Evolutionary conservation across 2,113 vertebrate genomes (phyloP), one percentile per base, ranked within the genome.

Genomic region (Bathybates hornii): DNA sequence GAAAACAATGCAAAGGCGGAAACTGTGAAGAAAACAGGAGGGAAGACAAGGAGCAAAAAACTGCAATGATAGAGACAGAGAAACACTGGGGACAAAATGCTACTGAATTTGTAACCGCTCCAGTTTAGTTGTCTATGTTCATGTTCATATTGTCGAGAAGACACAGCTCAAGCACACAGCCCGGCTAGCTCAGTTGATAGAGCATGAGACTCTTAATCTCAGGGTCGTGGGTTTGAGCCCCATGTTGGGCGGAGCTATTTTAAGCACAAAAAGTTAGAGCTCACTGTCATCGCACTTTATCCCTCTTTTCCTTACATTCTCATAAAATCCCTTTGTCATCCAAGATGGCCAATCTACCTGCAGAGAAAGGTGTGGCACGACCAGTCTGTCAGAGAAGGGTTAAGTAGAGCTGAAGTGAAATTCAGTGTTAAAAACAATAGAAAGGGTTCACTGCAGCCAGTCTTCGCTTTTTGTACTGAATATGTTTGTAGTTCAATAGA

Each of bases 141-240:
- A 1, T 21, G 19, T 66, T 13, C 19, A 66, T 56, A 6, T 7
- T 1, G 2, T 56, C 6, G 4, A 56, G 12, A 45, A 24, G 61
- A 66, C 6, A 38, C 2, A 7, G 0, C 0, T 5, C 0, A 12
- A 5, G 0, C 0, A 0, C 4, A 6, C 1, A 41, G 19, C 4
- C 36, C 0, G 1, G n/a, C n/a, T 41, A 68, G n/a, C 36, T 68
- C 61, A 68, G 63, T 41, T 12, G 1, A n/a, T 5, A 68, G 36
- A 24, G n/a, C 11, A 14, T 14, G 36, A 24, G 36, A 2, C 36
- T 24, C 63, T 68, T 68, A 41, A 68, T 41, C 63, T 68, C n/a
- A 41, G 63, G 36, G 11, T 14, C 5, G 11, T 41, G 36, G 19
- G 3, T 21, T 68, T 1, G 36, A 68, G 63, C 63, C 19, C 34